Base-by-base conservation (phyloP, 2,888 invertebrate genomes). In the Coronaproctus castanopsis region DNA sequence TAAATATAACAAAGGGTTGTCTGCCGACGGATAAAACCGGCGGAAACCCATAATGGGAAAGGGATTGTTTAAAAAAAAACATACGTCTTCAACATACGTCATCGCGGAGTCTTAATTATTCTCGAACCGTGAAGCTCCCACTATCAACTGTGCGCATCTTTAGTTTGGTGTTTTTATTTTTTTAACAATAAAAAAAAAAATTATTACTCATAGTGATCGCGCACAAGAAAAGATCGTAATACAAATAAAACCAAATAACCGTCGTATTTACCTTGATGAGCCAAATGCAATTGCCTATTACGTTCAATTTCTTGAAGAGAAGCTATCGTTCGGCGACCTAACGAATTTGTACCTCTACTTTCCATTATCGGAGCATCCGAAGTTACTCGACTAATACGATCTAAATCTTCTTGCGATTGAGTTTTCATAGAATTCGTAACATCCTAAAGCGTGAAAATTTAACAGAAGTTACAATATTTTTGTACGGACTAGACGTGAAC, bases 191-290 rank as follows among this genome's bases (percentile, higher is more conserved):
- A 56, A 52, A 50, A 50, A 21, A 50, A 59, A 62, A 57, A 20
- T 58, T 22, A 23, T 24, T 49, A 20, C 3, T 59, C 18, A 59
- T 10, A 18, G 10, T 8, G 22, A 55, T 36, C 52, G 22, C 57
- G 57, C 53, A 52, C 24, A 18, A 22, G 24, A 19, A 18, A 18
- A 14, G 8, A 18, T 21, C 19, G 22, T 10, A 18, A 24, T 24
- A 55, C n/a, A 23, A 24, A 55, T 20, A 53, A 20, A 53, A 58
- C 22, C n/a, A n/a, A n/a, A n/a, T n/a, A n/a, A n/a, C n/a, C n/a
- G n/a, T n/a, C n/a, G n/a, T n/a, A n/a, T n/a, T 64, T 73, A 88
- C 91, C 91, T 83, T 91, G 89, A 72, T 90, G 87, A 64, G 87
- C 88, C 69, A 92, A 76, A 77, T 90, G 83, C 66, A 85, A 77